Evolutionary conservation across 2,797 vertebrate species (phyloP), one percentile per base, ranked within the genome.

Genomic region (Lepus townsendii): DNA sequence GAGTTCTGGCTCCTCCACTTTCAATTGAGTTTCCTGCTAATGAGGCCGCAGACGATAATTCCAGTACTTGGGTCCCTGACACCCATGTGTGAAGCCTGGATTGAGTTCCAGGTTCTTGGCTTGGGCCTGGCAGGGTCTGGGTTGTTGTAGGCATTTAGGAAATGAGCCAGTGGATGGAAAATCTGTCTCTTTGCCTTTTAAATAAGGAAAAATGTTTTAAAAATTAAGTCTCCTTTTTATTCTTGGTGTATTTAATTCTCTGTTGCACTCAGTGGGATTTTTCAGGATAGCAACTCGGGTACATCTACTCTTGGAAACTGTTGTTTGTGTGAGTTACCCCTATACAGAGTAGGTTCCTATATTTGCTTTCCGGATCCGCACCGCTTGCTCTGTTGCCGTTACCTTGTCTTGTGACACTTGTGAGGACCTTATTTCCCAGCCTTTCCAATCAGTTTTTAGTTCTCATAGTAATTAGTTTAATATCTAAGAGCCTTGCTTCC

Each of bases 381-480:
- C 69, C 72, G n/a, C 35, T 60, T 88, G 38, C 50, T 69, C 12
- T 75, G 66, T 72, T 93, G 87, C 26, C 38, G 47, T 86, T 71
- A 82, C 63, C 27, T 78, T 69, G n/a, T 63, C 42, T 63, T 73
- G 13, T 92, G 35, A 24, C 47, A 71, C 57, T 89, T 78, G 42
- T 76, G n/a, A 79, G 30, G 50, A 83, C 32, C 27, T 91, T 76
- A 79, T 87, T 93, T 88, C 71, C 88, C 35, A 80, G 9, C 12
- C 32, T 88, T 75, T 60, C 35, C 60, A 93, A 7, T 27, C 60
- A 88, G 57, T 54, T 68, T 35, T 35, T 16, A 35, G 16, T 83
- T 65, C 84, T 60, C 35, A 38, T 72, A 47, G 35, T 63, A 89
- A 52, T 85, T 84, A 78, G 32, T 85, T 87, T 73, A 79, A 75